phyloP scores from a whole-genome alignment of 92 coral and sea anemone species.

The Nematostella vectensis region DNA sequence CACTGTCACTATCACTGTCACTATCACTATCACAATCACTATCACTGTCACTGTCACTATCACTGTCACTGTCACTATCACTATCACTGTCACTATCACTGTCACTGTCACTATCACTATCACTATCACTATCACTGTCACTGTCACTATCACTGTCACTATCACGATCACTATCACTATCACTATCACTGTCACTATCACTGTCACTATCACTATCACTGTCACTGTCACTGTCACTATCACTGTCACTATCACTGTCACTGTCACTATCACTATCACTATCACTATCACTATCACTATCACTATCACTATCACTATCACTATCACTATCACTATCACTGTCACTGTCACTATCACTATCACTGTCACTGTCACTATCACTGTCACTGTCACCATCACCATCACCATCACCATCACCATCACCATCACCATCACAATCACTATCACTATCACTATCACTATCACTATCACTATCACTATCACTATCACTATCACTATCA shows the following conservation, averaged over 20 bases:
- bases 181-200: conserved; percentile 1
- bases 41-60: background rate
- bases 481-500: conserved; percentile 1
- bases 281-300: conserved; percentile 2
- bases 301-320: conserved; percentile 2
- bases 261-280: conserved; percentile 1
- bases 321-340: conserved; percentile 2
- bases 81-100: conserved; percentile 1
- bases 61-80: background rate
- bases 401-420: background rate
- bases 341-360: conserved; percentile 1
- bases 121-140: conserved; percentile 1
- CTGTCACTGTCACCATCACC: background rate
- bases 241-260: conserved; percentile 1
- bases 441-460: background rate
- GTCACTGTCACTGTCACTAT: background rate
- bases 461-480: background rate
- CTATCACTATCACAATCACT: background rate
- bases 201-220: conserved; percentile 1
- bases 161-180: conserved; percentile 2
- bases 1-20: background rate
- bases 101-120: conserved; percentile 1
- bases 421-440: too few species aligned
- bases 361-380: conserved; percentile 1
- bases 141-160: conserved; percentile 1